Conservation (phyloP, 2,888 invertebrate species). For the Linnaemya vulpina region DNA sequence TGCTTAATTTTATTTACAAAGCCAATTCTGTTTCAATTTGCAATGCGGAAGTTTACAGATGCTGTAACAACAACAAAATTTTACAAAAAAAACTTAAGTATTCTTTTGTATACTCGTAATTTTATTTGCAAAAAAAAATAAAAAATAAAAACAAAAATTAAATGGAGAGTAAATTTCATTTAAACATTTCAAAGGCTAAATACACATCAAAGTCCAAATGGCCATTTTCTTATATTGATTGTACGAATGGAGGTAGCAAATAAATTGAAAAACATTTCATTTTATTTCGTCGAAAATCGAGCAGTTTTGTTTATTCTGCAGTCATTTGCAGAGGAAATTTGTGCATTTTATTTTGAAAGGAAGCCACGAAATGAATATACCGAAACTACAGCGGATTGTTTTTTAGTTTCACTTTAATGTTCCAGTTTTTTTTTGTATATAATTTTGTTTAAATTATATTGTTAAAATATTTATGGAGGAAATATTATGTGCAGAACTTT, state of each 20-base stretch:
- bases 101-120: constrained; percentile 14
- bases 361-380: not conserved
- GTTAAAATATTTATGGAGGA: constrained; percentile 52
- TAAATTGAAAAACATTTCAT: constrained; percentile 22
- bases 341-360: constrained; percentile 12
- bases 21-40: constrained; percentile 30
- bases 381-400: not conserved
- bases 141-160: too few relatives aligned
- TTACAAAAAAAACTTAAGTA: constrained; percentile 14
- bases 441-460: constrained; percentile 37
- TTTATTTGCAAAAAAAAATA: constrained; percentile 17
- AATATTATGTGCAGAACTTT: constrained; percentile 1
- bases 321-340: constrained; percentile 14
- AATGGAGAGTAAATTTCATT: constrained; percentile 18
- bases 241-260: not conserved
- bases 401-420: constrained; percentile 5
- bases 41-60: constrained; percentile 69
- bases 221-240: constrained; percentile 35
- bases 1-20: constrained; percentile 16
- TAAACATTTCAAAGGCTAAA: constrained; percentile 57
- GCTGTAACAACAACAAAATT: constrained; percentile 26
- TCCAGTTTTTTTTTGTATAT: constrained; percentile 29
- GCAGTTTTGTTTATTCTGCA: constrained; percentile 33
- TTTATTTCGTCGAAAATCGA: constrained; percentile 37
- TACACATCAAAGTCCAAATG: constrained; percentile 62